A percentile compares a stretch with the other conserved stretches of the same genome.
These are phyloP conservation scores for Epinephelus fuscoguttatus DNA, from an alignment of 2,113 vertebrate species.

Conservation along the genomic window DNA sequence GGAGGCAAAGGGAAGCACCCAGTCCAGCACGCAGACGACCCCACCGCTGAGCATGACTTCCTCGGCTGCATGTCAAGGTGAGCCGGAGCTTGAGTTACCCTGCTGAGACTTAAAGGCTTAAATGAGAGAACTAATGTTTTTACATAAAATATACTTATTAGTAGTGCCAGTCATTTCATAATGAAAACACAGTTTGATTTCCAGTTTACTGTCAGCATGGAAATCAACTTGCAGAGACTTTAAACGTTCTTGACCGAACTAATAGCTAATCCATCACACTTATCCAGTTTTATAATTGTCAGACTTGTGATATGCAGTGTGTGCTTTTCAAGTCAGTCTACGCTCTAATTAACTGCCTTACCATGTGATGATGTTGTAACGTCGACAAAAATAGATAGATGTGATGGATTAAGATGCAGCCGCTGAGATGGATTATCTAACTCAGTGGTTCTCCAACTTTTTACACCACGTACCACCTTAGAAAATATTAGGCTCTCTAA, in stretches of 20 bases:
- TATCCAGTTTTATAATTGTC: not conserved
- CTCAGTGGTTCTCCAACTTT: not conserved
- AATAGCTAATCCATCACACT: not conserved
- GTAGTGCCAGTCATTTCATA: not conserved
- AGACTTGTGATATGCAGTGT: not conserved
- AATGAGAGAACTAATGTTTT: not conserved
- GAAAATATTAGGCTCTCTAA: no score
- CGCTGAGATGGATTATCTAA: not conserved
- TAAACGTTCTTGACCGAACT: not conserved
- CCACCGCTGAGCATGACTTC: conserved; percentile 91
- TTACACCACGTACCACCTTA: no score
- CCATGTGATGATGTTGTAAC: not conserved
- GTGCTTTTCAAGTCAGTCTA: not conserved
- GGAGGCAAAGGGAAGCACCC: conserved; percentile 84
- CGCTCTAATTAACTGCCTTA: not conserved
- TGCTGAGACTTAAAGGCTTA: no score
- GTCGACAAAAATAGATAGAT: not conserved
- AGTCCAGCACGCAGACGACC: conserved; percentile 76
- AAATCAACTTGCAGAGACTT: not conserved
- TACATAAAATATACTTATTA: not conserved
- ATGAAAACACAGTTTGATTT: not conserved
- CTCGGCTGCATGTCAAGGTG: conserved; percentile 98
- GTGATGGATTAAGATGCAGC: not conserved
- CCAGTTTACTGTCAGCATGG: not conserved
- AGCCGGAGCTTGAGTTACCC: conserved; percentile 43